Evolutionary conservation across 2,888 invertebrate species (phyloP).

Genomic region (Agrochola lychnidis): DNA sequence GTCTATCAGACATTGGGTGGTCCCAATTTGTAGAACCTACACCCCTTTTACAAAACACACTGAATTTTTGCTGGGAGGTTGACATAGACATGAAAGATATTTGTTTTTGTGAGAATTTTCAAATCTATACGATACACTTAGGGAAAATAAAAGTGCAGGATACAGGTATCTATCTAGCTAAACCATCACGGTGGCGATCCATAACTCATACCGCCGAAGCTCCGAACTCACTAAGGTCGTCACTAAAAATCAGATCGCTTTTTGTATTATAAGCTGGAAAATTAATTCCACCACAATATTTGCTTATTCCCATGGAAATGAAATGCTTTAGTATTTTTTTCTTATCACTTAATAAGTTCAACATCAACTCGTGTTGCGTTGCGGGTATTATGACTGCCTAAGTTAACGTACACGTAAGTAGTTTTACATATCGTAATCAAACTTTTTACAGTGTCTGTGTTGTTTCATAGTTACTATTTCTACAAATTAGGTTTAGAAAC

Average conservation of each 20-base stretch:
- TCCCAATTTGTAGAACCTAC: background rate
- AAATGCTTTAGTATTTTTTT: background rate
- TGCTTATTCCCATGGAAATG: background rate
- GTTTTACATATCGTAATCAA: background rate
- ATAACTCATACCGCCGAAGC: background rate
- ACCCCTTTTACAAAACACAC: background rate
- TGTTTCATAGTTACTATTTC: conserved; percentile 9
- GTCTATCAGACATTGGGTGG: background rate
- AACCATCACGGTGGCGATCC: background rate
- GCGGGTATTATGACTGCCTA: background rate
- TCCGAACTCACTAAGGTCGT: background rate
- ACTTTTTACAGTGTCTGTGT: background rate
- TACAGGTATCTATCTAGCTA: background rate
- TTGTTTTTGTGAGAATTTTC: background rate
- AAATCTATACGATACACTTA: background rate
- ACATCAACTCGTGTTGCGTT: background rate
- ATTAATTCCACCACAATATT: background rate
- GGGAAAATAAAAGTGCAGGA: too few species aligned
- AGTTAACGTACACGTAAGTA: background rate
- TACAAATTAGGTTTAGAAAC: background rate
- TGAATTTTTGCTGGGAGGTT: background rate
- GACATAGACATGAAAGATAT: background rate
- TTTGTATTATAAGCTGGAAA: background rate
- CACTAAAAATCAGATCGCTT: background rate
- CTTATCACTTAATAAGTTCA: background rate